Evolutionary conservation across 2,113 vertebrate species (phyloP).

Genomic region (Silurus meridionalis): DNA sequence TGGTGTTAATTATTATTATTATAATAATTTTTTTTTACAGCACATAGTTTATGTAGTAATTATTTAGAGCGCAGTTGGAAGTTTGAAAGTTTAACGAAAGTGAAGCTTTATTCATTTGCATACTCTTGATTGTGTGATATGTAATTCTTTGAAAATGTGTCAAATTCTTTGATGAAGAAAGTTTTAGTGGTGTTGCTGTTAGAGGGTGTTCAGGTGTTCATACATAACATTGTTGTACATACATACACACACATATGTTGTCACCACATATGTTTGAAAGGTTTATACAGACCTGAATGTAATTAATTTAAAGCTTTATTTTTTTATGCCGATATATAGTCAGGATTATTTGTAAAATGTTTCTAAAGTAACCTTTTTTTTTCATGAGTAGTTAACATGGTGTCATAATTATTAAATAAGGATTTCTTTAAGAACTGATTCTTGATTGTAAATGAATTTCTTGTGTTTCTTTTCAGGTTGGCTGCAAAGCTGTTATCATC

Average conservation of each 20-base stretch:
- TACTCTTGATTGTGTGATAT: background rate
- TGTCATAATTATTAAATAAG: background rate
- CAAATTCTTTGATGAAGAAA: background rate
- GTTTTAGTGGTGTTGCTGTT: background rate
- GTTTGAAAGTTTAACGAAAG: background rate
- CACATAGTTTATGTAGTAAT: background rate
- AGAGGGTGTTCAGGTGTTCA: background rate
- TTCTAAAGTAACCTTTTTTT: background rate
- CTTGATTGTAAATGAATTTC: background rate
- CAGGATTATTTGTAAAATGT: background rate
- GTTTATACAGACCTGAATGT: background rate
- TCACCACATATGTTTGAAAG: background rate
- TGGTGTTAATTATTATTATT: background rate
- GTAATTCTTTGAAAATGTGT: background rate
- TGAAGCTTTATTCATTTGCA: background rate
- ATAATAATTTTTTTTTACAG: too few relatives aligned
- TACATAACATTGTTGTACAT: background rate
- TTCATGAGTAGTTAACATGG: background rate
- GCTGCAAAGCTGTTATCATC: conserved; percentile 89
- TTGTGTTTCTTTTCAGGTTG: conserved; percentile 71
- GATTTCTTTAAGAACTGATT: background rate
- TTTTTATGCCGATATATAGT: background rate
- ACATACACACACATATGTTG: background rate
- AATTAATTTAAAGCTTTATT: background rate
- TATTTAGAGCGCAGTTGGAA: background rate